These are phyloP conservation scores for Dipodomys stephensi DNA, from an alignment of 2,113 vertebrate species.

Conservation along the genomic window DNA sequence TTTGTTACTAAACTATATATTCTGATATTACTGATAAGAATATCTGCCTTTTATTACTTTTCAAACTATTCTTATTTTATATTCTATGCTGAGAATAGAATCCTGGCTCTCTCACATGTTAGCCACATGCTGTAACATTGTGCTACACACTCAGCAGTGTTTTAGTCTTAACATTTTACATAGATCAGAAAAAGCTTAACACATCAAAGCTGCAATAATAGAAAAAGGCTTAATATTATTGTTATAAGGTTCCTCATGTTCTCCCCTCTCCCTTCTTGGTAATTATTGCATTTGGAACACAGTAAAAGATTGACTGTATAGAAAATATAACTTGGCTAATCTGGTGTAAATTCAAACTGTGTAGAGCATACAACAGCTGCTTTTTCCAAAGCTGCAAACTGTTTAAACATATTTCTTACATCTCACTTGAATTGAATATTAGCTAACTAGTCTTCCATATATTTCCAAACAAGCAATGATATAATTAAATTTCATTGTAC, in stretches of 20 bases:
- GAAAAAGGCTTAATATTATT: not conserved
- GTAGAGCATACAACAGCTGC: conserved; percentile 28
- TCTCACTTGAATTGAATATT: not conserved
- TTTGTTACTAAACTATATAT: conserved; percentile 6
- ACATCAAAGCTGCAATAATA: not conserved
- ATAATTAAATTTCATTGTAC: conserved; percentile 8
- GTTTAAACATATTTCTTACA: conserved; percentile 29
- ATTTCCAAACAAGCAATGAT: not conserved
- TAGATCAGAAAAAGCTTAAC: not conserved
- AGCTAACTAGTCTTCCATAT: not conserved
- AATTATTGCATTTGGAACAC: not conserved
- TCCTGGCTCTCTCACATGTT: not conserved
- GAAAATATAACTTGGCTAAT: conserved; percentile 32
- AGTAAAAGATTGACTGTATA: not conserved
- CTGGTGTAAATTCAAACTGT: not conserved
- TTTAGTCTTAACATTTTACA: not conserved
- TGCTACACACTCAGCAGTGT: not conserved
- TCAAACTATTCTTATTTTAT: not conserved
- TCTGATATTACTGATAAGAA: not conserved
- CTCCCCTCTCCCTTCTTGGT: not conserved
- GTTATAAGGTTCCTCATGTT: not conserved
- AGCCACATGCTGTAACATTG: not conserved
- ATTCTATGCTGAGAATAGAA: not conserved
- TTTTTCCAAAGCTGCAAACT: conserved; percentile 40
- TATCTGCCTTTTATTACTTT: not conserved